A percentile compares a stretch with the other conserved stretches of the same genome.
Evolutionary conservation across 2,113 vertebrate genomes (phyloP).

Genomic region (Lathamus discolor): DNA sequence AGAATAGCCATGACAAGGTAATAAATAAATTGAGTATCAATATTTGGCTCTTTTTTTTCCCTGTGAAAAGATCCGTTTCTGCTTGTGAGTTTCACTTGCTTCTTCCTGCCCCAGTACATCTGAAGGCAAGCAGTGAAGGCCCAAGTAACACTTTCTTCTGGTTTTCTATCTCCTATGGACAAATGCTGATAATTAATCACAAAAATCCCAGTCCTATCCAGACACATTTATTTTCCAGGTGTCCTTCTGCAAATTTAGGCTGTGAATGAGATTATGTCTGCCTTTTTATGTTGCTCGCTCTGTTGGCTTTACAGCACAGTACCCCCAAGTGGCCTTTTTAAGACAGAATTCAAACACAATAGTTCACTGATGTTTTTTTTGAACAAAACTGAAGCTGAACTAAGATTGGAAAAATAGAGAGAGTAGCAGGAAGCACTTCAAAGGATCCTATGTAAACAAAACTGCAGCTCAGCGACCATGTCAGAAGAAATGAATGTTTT

Average conservation of each 20-base stretch:
- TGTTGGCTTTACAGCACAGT: conserved; percentile 44
- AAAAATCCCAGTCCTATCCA: not conserved
- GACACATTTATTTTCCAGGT: conserved; percentile 56
- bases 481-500: conserved; percentile 18
- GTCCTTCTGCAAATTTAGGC: conserved; percentile 30
- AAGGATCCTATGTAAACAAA: not conserved
- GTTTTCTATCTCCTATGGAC: not conserved
- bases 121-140: not conserved
- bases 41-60: not conserved
- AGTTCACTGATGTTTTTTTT: conserved; percentile 27
- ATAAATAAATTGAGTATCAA: not conserved
- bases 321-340: conserved; percentile 43
- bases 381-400: conserved; percentile 24
- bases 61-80: not conserved
- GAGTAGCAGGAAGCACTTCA: not conserved
- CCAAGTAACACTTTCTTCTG: not conserved
- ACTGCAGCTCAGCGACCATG: not conserved
- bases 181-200: conserved; percentile 33
- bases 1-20: not conserved
- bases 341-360: conserved; percentile 48
- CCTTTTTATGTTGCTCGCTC: conserved; percentile 34
- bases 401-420: not conserved
- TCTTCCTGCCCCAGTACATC: not conserved
- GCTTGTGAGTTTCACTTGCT: not conserved
- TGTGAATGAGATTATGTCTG: conserved; percentile 58